Conservation (phyloP, 1,140 invertebrate species). For the Hesperophylax magnus region DNA sequence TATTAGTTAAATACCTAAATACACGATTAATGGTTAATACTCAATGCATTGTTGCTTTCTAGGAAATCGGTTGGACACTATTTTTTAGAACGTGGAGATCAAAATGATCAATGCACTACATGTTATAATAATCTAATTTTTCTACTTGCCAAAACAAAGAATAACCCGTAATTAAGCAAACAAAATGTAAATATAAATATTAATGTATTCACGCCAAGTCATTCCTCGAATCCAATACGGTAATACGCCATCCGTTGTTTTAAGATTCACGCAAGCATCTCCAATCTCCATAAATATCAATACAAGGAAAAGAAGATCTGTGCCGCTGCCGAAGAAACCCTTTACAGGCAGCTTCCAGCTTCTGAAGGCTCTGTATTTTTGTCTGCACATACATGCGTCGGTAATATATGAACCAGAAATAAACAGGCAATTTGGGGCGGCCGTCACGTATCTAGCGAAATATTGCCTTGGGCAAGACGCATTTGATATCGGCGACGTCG, state of each 20-base stretch:
- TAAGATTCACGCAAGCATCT: constrained; percentile 40
- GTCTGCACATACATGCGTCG: constrained; percentile 51
- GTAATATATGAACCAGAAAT: constrained; percentile 73
- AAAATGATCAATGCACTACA: too few species aligned
- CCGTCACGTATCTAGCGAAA: constrained; percentile 68
- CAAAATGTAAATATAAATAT: neutral
- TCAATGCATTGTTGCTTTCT: too few species aligned
- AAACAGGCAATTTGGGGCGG: constrained; percentile 71
- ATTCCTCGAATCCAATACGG: constrained; percentile 18
- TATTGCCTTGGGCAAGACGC: constrained; percentile 67
- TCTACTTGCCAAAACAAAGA: too few species aligned
- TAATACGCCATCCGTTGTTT: constrained; percentile 6
- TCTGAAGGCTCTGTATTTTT: constrained; percentile 45
- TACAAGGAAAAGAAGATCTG: constrained; percentile 24
- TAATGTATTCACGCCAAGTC: neutral
- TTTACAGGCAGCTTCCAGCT: constrained; percentile 3
- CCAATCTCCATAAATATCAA: constrained; percentile 55
- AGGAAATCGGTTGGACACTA: too few species aligned
- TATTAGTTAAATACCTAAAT: too few species aligned
- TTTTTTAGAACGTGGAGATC: too few species aligned
- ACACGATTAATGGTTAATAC: too few species aligned
- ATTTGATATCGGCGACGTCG: constrained; percentile 65
- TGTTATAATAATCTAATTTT: too few species aligned
- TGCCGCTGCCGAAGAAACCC: constrained; percentile 1
- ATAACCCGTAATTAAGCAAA: neutral